Evolutionary conservation across 1,140 invertebrate genomes (phyloP), one percentile per base, ranked within the genome.

Genomic region (Eupristina koningsbergeri): DNA sequence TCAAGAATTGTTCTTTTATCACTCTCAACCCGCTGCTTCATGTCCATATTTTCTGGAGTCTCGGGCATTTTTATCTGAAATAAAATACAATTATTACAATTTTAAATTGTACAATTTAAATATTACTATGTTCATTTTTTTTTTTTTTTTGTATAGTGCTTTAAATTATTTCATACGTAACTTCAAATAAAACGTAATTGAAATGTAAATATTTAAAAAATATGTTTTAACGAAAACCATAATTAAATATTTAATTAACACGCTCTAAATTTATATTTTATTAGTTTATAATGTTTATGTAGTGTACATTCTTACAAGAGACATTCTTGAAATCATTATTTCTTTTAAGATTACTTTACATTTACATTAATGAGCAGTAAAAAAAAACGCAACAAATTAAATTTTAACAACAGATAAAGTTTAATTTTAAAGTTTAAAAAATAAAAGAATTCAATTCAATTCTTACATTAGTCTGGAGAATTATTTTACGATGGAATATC

Each of bases 1-100:
- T 61, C 47, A 1, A 83, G n/a, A 26, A 84, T 81, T 9, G 61
- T 80, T 76, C 47, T 64, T 67, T 67, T 81, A 63, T 84, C 83
- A 29, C 53, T 39, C 36, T 75, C 78, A 22, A 84, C 58, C 6
- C 61, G 80, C 36, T 61, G 1, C 7, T 3, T 29, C 7, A 47
- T 31, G 36, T 80, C 29, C 0, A 36, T 11, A 58, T 8, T 64
- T 64, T 17, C 34, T 29, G 34, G 34, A 41, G 53, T 45, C 0
- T 47, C 39, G 1, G 76, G 29, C 39, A 50, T 69, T 47, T 69
- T 47, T 31, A 31, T 3, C 36, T 34, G 3, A 45, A 69, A 67
- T 22, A n/a, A n/a, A 50, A 29, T 45, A 64, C 5, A 47, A 78
- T 64, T 31, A 74, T 11, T 74, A 41, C 1, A 58, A 26, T 58